Percentiles rank a stretch among this genome's conserved stretches.
These are phyloP conservation scores for Alloplasta piceator DNA, from an alignment of 2,888 invertebrate species.

Conservation along the genomic window DNA sequence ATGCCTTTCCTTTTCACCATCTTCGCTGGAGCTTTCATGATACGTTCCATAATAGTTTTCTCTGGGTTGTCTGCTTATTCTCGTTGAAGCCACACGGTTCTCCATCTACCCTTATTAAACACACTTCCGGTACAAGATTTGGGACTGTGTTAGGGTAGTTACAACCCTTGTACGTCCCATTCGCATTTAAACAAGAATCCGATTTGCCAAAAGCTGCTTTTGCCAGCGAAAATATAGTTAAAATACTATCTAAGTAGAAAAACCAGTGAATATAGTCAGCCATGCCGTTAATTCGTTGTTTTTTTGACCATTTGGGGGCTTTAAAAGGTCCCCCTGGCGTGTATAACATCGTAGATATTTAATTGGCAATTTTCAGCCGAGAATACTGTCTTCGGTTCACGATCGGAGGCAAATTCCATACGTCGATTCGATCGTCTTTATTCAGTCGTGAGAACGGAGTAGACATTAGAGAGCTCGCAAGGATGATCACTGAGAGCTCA, in stretches of 20 bases:
- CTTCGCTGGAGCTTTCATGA: constrained; percentile 45
- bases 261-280: too few species aligned
- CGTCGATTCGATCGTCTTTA: constrained; percentile 23
- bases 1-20: constrained; percentile 45
- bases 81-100: constrained; percentile 43
- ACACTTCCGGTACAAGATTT: constrained; percentile 22
- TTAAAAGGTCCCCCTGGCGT: constrained; percentile 38
- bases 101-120: constrained; percentile 41
- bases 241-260: too few species aligned
- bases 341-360: constrained; percentile 65
- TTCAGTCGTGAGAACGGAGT: constrained; percentile 61
- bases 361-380: constrained; percentile 75
- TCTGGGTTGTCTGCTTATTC: constrained; percentile 65
- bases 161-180: constrained; percentile 40
- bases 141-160: constrained; percentile 42
- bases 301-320: neutral
- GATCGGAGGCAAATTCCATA: constrained; percentile 32
- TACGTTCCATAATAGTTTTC: constrained; percentile 74
- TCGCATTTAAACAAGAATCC: neutral
- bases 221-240: too few species aligned
- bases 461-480: constrained; percentile 78
- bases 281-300: too few species aligned
- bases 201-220: neutral
- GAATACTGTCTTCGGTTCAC: constrained; percentile 39
- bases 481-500: constrained; percentile 82